Conservation (phyloP, 1,140 invertebrate genomes). For the Pogonognathellus flavescens region DNA sequence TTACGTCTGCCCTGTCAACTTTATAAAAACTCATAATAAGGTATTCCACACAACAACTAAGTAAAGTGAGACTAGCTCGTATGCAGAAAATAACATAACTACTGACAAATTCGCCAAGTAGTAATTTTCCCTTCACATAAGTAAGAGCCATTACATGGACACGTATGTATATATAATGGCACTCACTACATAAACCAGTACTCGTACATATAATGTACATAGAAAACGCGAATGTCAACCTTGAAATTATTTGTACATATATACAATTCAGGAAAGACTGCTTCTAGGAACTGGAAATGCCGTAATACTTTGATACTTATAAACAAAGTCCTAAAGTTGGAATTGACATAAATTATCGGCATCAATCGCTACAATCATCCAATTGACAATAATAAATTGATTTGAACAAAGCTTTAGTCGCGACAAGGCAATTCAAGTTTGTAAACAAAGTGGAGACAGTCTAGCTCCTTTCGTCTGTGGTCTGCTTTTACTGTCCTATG, state of each 20-base stretch:
- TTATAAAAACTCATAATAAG: neutral
- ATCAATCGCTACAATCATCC: slow-evolving; percentile 6
- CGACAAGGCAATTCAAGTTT: neutral
- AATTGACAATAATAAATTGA: slow-evolving; percentile 25
- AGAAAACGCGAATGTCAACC: no score
- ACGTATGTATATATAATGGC: neutral
- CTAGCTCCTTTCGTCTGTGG: neutral
- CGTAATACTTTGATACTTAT: neutral
- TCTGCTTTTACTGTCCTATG: neutral
- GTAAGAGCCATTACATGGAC: neutral
- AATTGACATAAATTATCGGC: slow-evolving; percentile 17
- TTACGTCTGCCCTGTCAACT: slow-evolving; percentile 1
- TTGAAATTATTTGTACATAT: no score
- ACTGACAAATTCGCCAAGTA: neutral
- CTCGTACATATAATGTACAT: no score
- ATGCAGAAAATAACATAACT: no score
- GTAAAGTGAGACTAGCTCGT: neutral
- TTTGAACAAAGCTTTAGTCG: slow-evolving; percentile 8
- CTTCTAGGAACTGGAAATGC: no score
- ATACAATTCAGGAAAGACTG: no score
- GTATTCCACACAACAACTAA: neutral
- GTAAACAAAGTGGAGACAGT: slow-evolving; percentile 33
- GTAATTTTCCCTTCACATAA: neutral
- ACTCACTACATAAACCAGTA: no score
- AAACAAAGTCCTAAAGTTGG: neutral